A percentile compares a stretch with the other conserved stretches of the same genome.
Evolutionary conservation across 2,113 vertebrate species (phyloP).

Genomic region (Opisthocomus hoazin): DNA sequence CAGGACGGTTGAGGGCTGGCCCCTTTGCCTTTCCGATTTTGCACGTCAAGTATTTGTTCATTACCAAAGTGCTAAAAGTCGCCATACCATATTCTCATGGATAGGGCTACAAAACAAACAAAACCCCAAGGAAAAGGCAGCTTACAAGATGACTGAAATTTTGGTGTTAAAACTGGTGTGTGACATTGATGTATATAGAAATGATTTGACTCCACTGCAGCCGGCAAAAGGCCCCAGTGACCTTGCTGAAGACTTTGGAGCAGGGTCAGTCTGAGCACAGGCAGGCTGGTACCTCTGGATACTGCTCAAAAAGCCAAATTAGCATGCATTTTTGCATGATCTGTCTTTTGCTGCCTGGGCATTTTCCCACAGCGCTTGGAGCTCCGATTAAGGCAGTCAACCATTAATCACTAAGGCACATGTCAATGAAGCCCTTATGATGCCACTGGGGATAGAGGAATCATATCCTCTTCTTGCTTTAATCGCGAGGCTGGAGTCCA

Average conservation of each 20-base stretch:
- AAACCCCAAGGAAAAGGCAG: not conserved
- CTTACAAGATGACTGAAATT: not conserved
- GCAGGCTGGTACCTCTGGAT: not conserved
- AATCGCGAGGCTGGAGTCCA: constrained; percentile 47
- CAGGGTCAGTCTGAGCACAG: not conserved
- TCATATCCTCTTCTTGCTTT: constrained; percentile 44
- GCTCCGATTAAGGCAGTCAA: constrained; percentile 43
- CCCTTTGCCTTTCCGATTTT: not conserved
- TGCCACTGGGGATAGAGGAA: constrained; percentile 37
- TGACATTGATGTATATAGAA: fast-evolving
- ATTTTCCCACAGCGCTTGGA: constrained; percentile 20
- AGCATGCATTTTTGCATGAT: not conserved
- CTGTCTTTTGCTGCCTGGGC: constrained; percentile 26
- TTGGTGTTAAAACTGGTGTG: not conserved
- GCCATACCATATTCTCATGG: not conserved
- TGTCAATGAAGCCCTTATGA: constrained; percentile 28
- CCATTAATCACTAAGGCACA: constrained; percentile 48
- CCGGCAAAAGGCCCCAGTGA: not conserved
- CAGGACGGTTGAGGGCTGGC: not conserved
- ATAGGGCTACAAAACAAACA: not conserved
- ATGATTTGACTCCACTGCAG: not conserved
- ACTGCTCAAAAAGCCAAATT: not conserved
- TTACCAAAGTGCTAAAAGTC: not conserved
- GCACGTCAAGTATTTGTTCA: not conserved
- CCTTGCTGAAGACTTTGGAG: not conserved